Base-by-base conservation (phyloP, 2,113 vertebrate genomes). In the Dryoscopus gambensis region DNA sequence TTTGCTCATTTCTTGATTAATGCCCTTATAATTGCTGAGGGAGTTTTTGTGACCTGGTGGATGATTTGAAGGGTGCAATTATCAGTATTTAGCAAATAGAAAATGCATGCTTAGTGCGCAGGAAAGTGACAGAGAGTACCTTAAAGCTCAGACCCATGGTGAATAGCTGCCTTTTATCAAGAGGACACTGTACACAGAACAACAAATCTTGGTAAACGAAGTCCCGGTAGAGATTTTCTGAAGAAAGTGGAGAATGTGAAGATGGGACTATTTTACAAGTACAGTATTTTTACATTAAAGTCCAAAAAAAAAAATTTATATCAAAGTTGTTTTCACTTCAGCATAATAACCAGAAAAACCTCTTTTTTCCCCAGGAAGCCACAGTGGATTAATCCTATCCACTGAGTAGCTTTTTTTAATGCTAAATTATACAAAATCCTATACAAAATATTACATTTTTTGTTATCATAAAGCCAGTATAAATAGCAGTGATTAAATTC, bases 301-400 rank as follows among this genome's bases (percentile, higher is more conserved):
- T 74, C 8, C 9, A 40, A 53, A 4, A 89, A 75, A 67, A 75
- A 89, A 12, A n/a, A 9, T 73, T 81, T 49, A 15, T 7, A 19
- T 18, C 14, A n/a, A 55, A 56, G 15, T 67, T 63, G 6, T 7
- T 39, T 71, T 68, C 0, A 1, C 3, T 64, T 57, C 33, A 49
- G 6, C 2, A 5, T 18, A 11, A 42, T 16, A 52, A 57, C 24
- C 16, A 62, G 10, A 76, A 67, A 75, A 35, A 7, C 4, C 22
- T 3, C 2, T 1, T 42, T 19, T 46, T 49, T 39, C 19, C 4
- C 15, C 23, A 63, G 9, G 19, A 65, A 65, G 10, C 0, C 1
- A 6, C 49, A 59, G 2, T 42, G 3, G 15, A 60, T 37, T 47
- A 46, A 31, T 64, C 20, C 10, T 87, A 21, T 46, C 7, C 2